Base-by-base conservation (phyloP, 2,113 vertebrate genomes). In the Brachyhypopomus gauderio region DNA sequence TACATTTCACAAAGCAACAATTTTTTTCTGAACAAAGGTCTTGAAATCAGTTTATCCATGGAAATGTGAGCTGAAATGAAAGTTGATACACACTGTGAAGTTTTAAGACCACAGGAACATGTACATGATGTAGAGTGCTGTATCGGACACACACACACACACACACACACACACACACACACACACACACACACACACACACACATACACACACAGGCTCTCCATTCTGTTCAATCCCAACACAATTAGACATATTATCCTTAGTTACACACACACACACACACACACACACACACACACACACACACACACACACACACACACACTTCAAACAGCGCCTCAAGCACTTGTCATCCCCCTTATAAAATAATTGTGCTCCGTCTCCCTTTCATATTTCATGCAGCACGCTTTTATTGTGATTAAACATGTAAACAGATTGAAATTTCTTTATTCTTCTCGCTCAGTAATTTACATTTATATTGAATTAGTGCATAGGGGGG, bases 381-480 rank as follows among this genome's bases (percentile, higher is more conserved):
- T 87, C 69, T 82, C 30, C 63, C 71, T 84, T 88, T 84, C 81
- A 87, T 88, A 87, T 88, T 88, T 87, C 86, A 92, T 91, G 89
- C 83, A 85, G 83, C 85, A 71, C 77, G 83, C 86, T 82, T 90
- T 91, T 88, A 91, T 92, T 91, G 90, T 91, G 92, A 93, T 93
- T 92, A 93, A 91, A 91, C 91, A 89, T 92, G 92, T 93, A 93
- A 93, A 93, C 92, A 93, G 92, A 93, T 92, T 89, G 89, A 91
- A 91, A 92, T 93, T 92, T 92, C 88, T 89, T 91, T 93, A 90
- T 92, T 93, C 89, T 91, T 90, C 89, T 89, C 86, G 89, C 87
- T 78, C 86, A 90, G 89, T 93, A 89, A 94, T 93, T 93, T 93
- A 93, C 93, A 93, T 94, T 93, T 94, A 92, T 93, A 93, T 93